Evolutionary conservation across 2,113 vertebrate genomes (phyloP), one percentile per base, ranked within the genome.

Genomic region (Poeciliopsis retropinna): DNA sequence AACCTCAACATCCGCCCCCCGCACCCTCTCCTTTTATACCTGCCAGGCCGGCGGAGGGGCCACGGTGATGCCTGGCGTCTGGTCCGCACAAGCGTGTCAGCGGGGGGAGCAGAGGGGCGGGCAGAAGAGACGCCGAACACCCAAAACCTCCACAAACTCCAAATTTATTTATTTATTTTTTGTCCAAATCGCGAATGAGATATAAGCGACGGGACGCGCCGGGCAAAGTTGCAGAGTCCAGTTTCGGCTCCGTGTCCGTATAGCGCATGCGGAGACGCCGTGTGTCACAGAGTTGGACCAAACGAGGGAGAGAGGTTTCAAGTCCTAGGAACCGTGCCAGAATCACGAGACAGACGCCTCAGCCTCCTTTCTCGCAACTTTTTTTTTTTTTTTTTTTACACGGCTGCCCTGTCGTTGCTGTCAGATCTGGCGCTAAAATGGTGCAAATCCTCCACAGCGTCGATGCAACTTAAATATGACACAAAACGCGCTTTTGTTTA

Each of bases 1-100:
- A 37, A 37, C 34, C 10, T 34, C 34, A 37, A 11, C 34, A 34
- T n/a, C n/a, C n/a, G n/a, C n/a, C n/a, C n/a, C 32, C 8, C 8
- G 9, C 32, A 34, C 34, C 34, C 34, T 10, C 34, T 3, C 32
- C 41, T 34, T 39, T 73, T 63, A 60, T 77, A 79, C 81, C 81
- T 87, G 89, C 86, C 81, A 76, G 88, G 89, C 87, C 86, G 87
- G 78, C 39, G 75, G 41, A 80, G 80, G 87, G 84, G 83, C 80
- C 81, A 84, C 77, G 79, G 85, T 87, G 88, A 91, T 47, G 15
- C 44, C 44, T 47, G 51, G 51, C 22, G 19, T 57, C 25, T 57
- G 51, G 22, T 57, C 39, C 14, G 39, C 39, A 41, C 39, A 41
- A 37, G 12, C 14, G 7, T 54, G 47, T 54, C 47, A 0, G 10